These are phyloP conservation scores for Charina bottae DNA, from an alignment of 2,113 vertebrate species.

Conservation along the genomic window DNA sequence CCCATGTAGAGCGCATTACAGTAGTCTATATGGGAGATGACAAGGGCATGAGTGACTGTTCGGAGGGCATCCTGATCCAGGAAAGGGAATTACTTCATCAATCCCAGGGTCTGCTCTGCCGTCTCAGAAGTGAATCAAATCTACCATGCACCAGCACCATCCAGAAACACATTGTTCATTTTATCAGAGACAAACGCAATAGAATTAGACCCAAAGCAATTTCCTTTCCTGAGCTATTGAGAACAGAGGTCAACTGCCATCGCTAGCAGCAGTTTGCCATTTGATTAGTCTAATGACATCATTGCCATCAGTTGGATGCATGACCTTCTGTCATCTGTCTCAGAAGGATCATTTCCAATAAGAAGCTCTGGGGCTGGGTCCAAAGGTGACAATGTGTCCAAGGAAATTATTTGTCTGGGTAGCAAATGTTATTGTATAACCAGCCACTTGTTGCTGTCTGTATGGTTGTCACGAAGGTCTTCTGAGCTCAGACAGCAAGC, in stretches of 20 bases:
- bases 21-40: too few relatives aligned
- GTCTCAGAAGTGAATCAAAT: background rate
- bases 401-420: background rate
- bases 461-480: background rate
- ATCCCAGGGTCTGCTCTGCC: background rate
- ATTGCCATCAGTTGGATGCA: background rate
- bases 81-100: background rate
- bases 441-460: background rate
- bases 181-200: slow-evolving; percentile 2
- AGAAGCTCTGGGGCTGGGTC: background rate
- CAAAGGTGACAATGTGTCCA: background rate
- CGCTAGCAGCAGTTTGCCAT: background rate
- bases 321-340: background rate
- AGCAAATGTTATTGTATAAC: background rate
- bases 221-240: background rate
- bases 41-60: too few relatives aligned
- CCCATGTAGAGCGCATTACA: too few relatives aligned
- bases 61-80: too few relatives aligned
- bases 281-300: slow-evolving; percentile 1
- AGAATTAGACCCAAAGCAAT: slow-evolving; percentile 10
- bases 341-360: background rate
- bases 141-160: background rate
- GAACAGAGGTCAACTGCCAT: background rate
- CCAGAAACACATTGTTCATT: background rate
- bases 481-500: background rate